These are phyloP conservation scores for Lepeophtheirus nordmannii DNA, from an alignment of 2,888 invertebrate species.

Conservation along the genomic window DNA sequence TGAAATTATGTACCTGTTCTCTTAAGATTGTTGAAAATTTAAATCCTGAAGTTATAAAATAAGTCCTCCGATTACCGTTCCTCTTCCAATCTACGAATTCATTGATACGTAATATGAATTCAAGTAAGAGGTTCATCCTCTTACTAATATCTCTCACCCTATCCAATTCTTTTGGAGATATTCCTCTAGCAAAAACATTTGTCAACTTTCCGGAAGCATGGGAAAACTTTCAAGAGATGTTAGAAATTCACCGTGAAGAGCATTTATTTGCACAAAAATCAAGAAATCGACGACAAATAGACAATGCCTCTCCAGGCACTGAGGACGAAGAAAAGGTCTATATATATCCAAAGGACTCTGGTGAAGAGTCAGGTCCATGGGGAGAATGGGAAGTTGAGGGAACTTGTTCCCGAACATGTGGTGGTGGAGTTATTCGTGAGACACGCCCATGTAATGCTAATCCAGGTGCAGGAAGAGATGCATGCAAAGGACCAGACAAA, in stretches of 20 bases:
- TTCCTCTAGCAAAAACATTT: neutral
- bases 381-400: constrained; percentile 66
- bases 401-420: constrained; percentile 72
- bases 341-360: neutral
- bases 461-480: constrained; percentile 42
- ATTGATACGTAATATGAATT: no score
- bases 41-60: no score
- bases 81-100: no score
- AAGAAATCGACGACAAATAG: neutral
- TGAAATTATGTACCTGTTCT: no score
- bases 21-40: no score
- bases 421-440: constrained; percentile 43
- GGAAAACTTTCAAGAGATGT: neutral
- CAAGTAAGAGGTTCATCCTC: no score
- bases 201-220: neutral
- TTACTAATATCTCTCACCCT: no score
- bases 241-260: neutral
- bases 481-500: constrained; percentile 61
- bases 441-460: neutral
- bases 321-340: neutral
- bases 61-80: no score
- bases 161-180: neutral
- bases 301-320: neutral
- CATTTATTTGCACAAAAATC: neutral
- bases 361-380: constrained; percentile 49